phyloP scores from a whole-genome alignment of 1,140 invertebrate genomes.

The Drosophila serrata region DNA sequence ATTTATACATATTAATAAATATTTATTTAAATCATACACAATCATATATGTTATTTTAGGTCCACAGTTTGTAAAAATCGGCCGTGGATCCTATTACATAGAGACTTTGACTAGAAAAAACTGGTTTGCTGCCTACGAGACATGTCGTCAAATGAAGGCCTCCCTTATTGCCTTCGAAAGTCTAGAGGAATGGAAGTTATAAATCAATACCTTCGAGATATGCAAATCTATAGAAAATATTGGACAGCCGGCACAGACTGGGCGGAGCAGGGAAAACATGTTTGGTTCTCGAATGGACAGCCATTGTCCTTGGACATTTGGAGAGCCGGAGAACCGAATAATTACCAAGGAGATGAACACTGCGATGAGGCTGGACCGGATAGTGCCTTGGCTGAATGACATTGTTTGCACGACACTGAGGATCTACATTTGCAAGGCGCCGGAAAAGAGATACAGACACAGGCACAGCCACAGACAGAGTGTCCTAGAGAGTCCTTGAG shows the following conservation, averaged over 20 bases:
- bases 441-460: background rate
- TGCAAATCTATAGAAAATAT: constrained; percentile 10
- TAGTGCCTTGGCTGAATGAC: constrained; percentile 3
- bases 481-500: background rate
- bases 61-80: background rate
- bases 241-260: constrained; percentile 12
- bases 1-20: background rate
- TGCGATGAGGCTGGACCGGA: constrained; percentile 1
- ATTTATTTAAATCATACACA: background rate
- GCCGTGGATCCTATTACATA: constrained; percentile 6
- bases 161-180: constrained; percentile 2
- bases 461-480: background rate
- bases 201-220: constrained; percentile 6
- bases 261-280: constrained; percentile 6
- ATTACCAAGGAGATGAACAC: background rate
- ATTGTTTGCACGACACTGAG: constrained; percentile 5
- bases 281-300: constrained; percentile 12
- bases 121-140: constrained; percentile 15
- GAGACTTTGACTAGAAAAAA: constrained; percentile 1
- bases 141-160: background rate
- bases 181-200: constrained; percentile 2
- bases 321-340: constrained; percentile 8
- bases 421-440: constrained; percentile 11
- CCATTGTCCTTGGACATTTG: background rate
- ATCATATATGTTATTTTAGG: background rate